These are phyloP conservation scores for Mungos mungo DNA, from an alignment of 2,113 vertebrate species.

Conservation along the genomic window DNA sequence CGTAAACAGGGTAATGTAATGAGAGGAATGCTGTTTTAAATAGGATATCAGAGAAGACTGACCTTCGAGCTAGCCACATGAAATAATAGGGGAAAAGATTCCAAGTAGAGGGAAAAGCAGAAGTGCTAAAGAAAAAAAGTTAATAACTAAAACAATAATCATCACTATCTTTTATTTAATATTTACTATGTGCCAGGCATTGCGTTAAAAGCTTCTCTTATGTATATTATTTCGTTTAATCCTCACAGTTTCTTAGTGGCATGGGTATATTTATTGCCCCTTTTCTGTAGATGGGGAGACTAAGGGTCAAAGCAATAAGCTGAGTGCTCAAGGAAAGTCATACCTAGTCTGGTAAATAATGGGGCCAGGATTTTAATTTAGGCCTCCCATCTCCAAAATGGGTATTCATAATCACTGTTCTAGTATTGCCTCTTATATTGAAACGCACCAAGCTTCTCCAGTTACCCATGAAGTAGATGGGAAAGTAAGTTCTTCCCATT, in stretches of 20 bases:
- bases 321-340: not conserved
- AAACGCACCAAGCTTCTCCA: not conserved
- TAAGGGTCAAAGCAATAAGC: not conserved
- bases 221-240: not conserved
- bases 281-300: not conserved
- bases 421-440: not conserved
- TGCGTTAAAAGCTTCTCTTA: not conserved
- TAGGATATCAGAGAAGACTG: not conserved
- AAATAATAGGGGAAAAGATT: not conserved
- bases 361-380: not conserved
- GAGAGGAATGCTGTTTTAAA: not conserved
- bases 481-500: not conserved
- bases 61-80: not conserved
- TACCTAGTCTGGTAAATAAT: not conserved
- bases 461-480: not conserved
- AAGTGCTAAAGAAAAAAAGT: not conserved
- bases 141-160: not conserved
- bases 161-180: not conserved
- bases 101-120: not conserved
- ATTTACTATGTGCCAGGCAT: not conserved
- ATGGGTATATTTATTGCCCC: not conserved
- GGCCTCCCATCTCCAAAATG: not conserved
- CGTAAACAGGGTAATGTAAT: not conserved
- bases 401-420: not conserved
- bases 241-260: not conserved